A percentile compares a stretch with the other conserved stretches of the same genome.
These are phyloP conservation scores for Rhagonycha lutea DNA, from an alignment of 2,888 invertebrate species.

Conservation along the genomic window DNA sequence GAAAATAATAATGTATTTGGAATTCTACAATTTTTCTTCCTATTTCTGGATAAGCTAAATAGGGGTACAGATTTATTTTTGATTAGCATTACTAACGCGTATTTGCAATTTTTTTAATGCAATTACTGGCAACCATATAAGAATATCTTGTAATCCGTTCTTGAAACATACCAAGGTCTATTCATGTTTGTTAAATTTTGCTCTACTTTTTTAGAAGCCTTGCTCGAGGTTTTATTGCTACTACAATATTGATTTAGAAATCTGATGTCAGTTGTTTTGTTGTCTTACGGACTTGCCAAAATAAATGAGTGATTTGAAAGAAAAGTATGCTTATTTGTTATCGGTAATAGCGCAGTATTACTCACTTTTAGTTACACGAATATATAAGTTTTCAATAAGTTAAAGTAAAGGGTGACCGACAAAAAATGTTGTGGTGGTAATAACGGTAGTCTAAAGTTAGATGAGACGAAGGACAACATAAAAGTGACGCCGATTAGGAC, in stretches of 20 bases:
- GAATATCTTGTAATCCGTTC: background rate
- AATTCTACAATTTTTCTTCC: no score
- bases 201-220: background rate
- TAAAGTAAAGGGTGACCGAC: background rate
- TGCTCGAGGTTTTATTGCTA: background rate
- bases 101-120: background rate
- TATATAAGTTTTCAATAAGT: background rate
- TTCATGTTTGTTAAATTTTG: background rate
- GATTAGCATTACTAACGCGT: background rate
- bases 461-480: slow-evolving; percentile 22
- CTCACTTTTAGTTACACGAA: background rate
- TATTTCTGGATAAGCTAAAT: background rate
- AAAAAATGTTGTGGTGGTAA: slow-evolving; percentile 5
- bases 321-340: background rate
- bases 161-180: background rate
- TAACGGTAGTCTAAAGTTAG: background rate
- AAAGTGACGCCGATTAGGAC: slow-evolving; percentile 20
- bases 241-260: background rate
- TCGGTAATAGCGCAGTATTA: background rate
- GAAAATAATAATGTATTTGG: no score
- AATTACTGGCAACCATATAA: background rate
- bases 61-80: background rate
- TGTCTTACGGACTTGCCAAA: background rate
- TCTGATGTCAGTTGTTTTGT: background rate
- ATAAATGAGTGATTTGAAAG: background rate